Conservation (phyloP, 2,888 invertebrate genomes). For the Zootermopsis nevadensis region DNA sequence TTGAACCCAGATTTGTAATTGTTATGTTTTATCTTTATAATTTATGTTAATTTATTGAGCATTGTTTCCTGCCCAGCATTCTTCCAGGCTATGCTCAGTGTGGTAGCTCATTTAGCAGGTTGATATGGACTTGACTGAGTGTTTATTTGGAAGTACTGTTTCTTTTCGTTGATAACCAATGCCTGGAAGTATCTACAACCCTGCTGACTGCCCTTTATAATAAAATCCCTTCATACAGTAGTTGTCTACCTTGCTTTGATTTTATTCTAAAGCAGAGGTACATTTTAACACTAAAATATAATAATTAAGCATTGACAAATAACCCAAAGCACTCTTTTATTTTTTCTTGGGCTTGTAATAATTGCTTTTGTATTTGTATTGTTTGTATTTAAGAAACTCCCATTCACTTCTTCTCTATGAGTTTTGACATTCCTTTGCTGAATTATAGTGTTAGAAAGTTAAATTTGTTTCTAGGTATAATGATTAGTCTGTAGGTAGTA, state of each 20-base stretch:
- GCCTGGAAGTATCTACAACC: slow-evolving; percentile 44
- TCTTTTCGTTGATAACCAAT: slow-evolving; percentile 30
- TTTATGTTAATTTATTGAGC: slow-evolving; percentile 39
- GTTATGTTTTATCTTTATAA: slow-evolving; percentile 36
- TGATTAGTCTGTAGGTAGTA: slow-evolving; percentile 37
- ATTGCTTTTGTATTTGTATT: slow-evolving; percentile 48
- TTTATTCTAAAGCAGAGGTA: slow-evolving; percentile 43
- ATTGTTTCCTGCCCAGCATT: slow-evolving; percentile 12
- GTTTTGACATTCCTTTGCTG: slow-evolving; percentile 59
- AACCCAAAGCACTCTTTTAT: slow-evolving; percentile 38
- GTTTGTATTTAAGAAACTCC: slow-evolving; percentile 30
- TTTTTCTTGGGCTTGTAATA: slow-evolving; percentile 50
- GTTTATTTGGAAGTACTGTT: slow-evolving; percentile 27
- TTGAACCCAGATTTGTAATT: slow-evolving; percentile 27
- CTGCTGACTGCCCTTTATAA: slow-evolving; percentile 28
- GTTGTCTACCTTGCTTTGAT: slow-evolving; percentile 41
- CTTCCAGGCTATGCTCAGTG: slow-evolving; percentile 48
- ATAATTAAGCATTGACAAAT: slow-evolving; percentile 48
- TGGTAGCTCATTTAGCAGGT: slow-evolving; percentile 44
- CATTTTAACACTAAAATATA: slow-evolving; percentile 46
- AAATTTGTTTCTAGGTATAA: slow-evolving; percentile 26
- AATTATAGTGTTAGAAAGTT: slow-evolving; percentile 38
- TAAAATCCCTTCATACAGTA: slow-evolving; percentile 43
- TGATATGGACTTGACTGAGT: slow-evolving; percentile 41
- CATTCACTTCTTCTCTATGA: slow-evolving; percentile 47